Evolutionary conservation across 2,113 vertebrate genomes (phyloP), one percentile per base, ranked within the genome.

Genomic region (Coptodon rendalli): DNA sequence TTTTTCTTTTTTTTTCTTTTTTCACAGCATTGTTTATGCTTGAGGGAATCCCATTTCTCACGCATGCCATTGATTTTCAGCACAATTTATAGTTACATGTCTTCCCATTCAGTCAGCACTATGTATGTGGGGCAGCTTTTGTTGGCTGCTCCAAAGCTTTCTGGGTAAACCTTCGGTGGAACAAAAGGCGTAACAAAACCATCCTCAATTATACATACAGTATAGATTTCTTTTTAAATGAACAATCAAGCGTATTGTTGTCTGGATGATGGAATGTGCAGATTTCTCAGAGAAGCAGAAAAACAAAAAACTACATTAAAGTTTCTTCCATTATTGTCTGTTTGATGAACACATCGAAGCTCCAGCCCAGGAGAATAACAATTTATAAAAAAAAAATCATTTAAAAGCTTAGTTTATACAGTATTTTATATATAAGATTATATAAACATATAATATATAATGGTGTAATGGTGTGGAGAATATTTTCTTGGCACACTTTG

Each of bases 111-210:
- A 93, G 48, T 17, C 66, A 12, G 29, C 16, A 6, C 19, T 4
- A 50, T 63, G 89, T 89, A 95, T 95, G 87, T 95, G 93, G 95
- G 95, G 59, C 95, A 95, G 88, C 93, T 94, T 94, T 96, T 96
- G 94, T 95, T 91, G 53, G 59, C 81, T 50, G 76, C 84, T 78
- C 68, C 34, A 17, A 82, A 63, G 89, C 86, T 76, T 84, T 85
- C 63, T 59, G 85, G 79, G 76, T 36, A 82, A 92, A 94, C 57
- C 10, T 80, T 89, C 85, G 87, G 88, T 56, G 50, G 91, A 87
- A 95, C 94, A 94, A 95, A 95, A 90, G 88, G 79, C 45, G n/a
- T 17, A 50, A 84, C 82, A 87, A 84, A 90, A 82, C 85, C 83
- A 40, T 76, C 56, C 87, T 88, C 80, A 89, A 84, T 94, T 92